Percentiles rank a stretch among this genome's conserved stretches.
These are phyloP conservation scores for Dasysyrphus albostriatus DNA, from an alignment of 2,888 invertebrate genomes.

Conservation along the genomic window DNA sequence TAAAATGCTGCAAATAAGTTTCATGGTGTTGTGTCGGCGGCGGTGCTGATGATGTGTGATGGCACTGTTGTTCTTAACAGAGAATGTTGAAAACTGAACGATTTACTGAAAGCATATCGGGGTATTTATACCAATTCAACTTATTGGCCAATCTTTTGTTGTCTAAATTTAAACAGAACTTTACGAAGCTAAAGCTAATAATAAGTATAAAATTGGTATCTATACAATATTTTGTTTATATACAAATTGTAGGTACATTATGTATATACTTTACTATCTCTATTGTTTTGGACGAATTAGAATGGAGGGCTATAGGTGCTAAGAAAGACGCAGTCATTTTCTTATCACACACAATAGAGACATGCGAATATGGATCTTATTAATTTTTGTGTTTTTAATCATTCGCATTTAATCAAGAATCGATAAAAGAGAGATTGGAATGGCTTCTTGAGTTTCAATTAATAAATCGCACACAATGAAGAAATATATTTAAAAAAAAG, in stretches of 20 bases:
- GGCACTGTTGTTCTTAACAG: slow-evolving; percentile 5
- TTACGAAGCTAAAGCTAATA: not conserved
- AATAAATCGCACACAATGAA: not conserved
- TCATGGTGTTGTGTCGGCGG: not conserved
- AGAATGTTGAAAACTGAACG: slow-evolving; percentile 10
- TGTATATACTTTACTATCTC: not conserved
- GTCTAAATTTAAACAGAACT: not conserved
- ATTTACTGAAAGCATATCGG: not conserved
- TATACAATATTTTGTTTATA: no score
- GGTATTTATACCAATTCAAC: slow-evolving; percentile 4
- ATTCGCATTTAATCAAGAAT: slow-evolving; percentile 19
- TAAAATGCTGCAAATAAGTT: slow-evolving; percentile 9
- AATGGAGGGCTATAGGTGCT: not conserved
- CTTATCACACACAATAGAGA: slow-evolving; percentile 8
- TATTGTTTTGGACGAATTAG: slow-evolving; percentile 21
- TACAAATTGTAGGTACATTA: not conserved
- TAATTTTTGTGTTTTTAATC: not conserved
- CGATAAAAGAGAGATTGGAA: slow-evolving; percentile 2
- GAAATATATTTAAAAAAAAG: not conserved
- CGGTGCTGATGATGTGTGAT: not conserved
- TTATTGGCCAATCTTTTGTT: slow-evolving; percentile 20
- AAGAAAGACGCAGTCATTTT: slow-evolving; percentile 12
- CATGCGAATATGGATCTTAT: slow-evolving; percentile 11
- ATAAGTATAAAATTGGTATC: not conserved
- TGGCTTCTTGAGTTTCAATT: not conserved